Percentiles rank a stretch among this genome's conserved stretches.
Evolutionary conservation across 2,888 invertebrate genomes (phyloP).

Genomic region (Loripinus fragilis): DNA sequence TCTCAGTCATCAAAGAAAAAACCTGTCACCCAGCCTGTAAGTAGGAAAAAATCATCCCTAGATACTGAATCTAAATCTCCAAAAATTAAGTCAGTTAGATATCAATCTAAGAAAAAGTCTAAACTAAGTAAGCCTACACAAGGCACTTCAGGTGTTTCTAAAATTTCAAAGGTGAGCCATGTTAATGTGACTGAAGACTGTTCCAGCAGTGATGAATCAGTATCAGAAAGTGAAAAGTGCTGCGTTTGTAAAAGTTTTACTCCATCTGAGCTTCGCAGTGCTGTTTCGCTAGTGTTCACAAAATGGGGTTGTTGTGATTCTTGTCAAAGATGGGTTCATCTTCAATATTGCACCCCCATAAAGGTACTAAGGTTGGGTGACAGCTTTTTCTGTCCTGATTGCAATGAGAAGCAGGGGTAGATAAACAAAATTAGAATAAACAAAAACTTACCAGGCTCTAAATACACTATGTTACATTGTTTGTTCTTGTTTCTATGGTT

Average conservation of each 20-base stretch:
- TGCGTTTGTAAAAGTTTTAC: slow-evolving; percentile 3
- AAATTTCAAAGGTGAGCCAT: background rate
- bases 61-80: background rate
- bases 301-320: slow-evolving; percentile 18
- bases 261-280: background rate
- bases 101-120: no score
- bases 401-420: background rate
- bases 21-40: background rate
- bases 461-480: background rate
- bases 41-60: background rate
- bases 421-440: background rate
- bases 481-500: background rate
- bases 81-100: background rate
- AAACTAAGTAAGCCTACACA: background rate
- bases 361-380: background rate
- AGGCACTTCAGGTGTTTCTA: background rate
- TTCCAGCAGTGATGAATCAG: slow-evolving; percentile 9
- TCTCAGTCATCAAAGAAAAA: no score
- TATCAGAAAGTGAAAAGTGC: background rate
- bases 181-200: background rate
- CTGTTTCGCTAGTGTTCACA: slow-evolving; percentile 4
- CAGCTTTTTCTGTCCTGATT: background rate
- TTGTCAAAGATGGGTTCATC: slow-evolving; percentile 10
- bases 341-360: slow-evolving; percentile 1
- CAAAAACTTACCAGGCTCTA: background rate